Percentiles rank a stretch among this genome's conserved stretches.
Conservation (phyloP, 2,888 invertebrate species). For the Drosophila monieri region DNA sequence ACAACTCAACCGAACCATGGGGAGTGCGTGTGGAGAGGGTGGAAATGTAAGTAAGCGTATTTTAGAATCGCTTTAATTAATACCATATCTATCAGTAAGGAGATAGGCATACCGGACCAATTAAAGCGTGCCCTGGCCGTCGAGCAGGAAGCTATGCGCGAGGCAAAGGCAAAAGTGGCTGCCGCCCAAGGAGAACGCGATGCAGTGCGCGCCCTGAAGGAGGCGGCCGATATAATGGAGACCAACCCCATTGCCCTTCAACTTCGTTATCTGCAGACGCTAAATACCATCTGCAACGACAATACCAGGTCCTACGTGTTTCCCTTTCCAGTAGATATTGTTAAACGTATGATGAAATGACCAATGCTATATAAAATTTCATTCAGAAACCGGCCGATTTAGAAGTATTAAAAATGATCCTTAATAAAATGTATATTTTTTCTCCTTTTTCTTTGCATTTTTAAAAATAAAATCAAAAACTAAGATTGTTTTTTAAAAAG, state of each 20-base stretch:
- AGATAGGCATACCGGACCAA: slow-evolving; percentile 62
- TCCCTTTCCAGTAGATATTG: slow-evolving; percentile 61
- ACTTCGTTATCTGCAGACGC: slow-evolving; percentile 65
- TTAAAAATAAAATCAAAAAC: too few relatives aligned
- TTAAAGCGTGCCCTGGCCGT: slow-evolving; percentile 72
- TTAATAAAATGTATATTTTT: not conserved
- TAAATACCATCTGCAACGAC: slow-evolving; percentile 63
- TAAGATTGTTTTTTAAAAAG: not conserved
- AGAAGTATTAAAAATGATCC: too few relatives aligned
- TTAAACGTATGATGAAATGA: slow-evolving; percentile 45
- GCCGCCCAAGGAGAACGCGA: slow-evolving; percentile 67
- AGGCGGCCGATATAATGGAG: slow-evolving; percentile 68
- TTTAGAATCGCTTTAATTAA: not conserved
- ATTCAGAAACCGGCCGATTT: not conserved
- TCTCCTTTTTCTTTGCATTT: too few relatives aligned
- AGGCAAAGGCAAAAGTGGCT: slow-evolving; percentile 68
- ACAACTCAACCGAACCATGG: slow-evolving; percentile 94
- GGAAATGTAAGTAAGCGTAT: slow-evolving; percentile 89
- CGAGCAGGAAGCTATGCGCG: slow-evolving; percentile 67
- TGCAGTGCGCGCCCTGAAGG: slow-evolving; percentile 62
- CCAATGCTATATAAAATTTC: slow-evolving; percentile 1
- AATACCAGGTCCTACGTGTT: slow-evolving; percentile 57
- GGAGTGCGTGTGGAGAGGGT: slow-evolving; percentile 96
- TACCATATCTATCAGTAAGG: slow-evolving; percentile 45
- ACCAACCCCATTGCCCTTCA: slow-evolving; percentile 65